Evolutionary conservation across 1,140 invertebrate genomes (phyloP).

Genomic region (Fragariocoptes setiger): DNA sequence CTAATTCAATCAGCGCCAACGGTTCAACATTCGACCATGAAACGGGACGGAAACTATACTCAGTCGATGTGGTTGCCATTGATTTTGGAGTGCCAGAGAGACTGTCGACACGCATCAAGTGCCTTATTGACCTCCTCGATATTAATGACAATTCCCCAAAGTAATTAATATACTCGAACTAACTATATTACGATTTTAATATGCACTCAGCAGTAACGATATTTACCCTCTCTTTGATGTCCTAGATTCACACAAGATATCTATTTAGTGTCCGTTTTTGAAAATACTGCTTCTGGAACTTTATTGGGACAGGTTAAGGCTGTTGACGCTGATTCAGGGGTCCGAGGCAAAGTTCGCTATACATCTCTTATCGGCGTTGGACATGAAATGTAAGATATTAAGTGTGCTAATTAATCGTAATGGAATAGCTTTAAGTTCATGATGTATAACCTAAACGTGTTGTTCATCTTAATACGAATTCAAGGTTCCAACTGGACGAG

Average conservation of each 20-base stretch:
- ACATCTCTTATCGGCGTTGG: slow-evolving; percentile 36
- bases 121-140: slow-evolving; percentile 47
- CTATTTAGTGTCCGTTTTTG: slow-evolving; percentile 37
- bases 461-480: not conserved
- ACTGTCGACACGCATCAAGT: slow-evolving; percentile 29
- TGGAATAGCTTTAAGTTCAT: not conserved
- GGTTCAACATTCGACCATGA: not conserved
- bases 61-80: not conserved
- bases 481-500: slow-evolving; percentile 3
- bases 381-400: slow-evolving; percentile 23
- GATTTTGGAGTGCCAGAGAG: not conserved
- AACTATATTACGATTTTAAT: not conserved
- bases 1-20: not conserved
- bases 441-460: not conserved
- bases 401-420: not conserved
- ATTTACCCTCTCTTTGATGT: slow-evolving; percentile 15
- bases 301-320: slow-evolving; percentile 29
- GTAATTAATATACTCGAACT: not conserved
- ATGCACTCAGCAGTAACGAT: not conserved
- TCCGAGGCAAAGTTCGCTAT: slow-evolving; percentile 35
- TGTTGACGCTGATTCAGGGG: slow-evolving; percentile 35
- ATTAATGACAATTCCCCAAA: slow-evolving; percentile 26
- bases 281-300: slow-evolving; percentile 41
- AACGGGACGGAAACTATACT: not conserved
- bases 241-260: slow-evolving; percentile 37